Evolutionary conservation across 2,888 invertebrate species (phyloP), one percentile per base, ranked within the genome.

Genomic region (Chrysotoxum bicinctum): DNA sequence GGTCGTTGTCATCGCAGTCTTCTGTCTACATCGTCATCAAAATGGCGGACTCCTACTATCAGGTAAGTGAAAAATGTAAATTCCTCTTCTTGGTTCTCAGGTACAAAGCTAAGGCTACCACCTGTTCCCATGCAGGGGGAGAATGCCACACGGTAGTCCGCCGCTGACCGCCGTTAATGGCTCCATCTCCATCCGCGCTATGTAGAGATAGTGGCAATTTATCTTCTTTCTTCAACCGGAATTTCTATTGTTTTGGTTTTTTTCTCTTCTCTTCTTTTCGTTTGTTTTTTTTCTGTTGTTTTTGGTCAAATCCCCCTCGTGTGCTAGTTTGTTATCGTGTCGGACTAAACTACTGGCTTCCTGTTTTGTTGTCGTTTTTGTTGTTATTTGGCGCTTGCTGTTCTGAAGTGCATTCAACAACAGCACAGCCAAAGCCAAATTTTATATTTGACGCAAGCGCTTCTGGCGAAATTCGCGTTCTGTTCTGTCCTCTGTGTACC

Each of bases 11-110:
- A 40, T 60, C 26, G 19, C 26, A 9, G 19, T 69, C 74, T 54
- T 88, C 87, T 69, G 62, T 62, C 62, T 45, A 45, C 62, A 45
- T 62, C 64, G 30, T 72, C 76, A 56, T 88, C 88, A 91, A 89
- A 89, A 92, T 92, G 91, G 92, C 92, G 89, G 91, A 92, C 89
- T 92, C 92, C 84, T 92, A 92, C 89, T 92, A 92, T 90, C 91
- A 92, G 91, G 91, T 92, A 89, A 90, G 89, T 87, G 19, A 19
- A 32, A 50, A 56, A 37, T 84, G 56, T 80, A 76, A 76, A 79
- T 79, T 79, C 72, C 19, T 69, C 37, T 54, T 50, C 8, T 48
- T 40, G 10, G 10, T 60, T 50, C 32, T 72, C 68, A 75, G 66
- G 54, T 9, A 50, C 40, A 37, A 30, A 10, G 12, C 32, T 56